phyloP scores from a whole-genome alignment of 2,888 invertebrate species.

The Synergus umbraculus region DNA sequence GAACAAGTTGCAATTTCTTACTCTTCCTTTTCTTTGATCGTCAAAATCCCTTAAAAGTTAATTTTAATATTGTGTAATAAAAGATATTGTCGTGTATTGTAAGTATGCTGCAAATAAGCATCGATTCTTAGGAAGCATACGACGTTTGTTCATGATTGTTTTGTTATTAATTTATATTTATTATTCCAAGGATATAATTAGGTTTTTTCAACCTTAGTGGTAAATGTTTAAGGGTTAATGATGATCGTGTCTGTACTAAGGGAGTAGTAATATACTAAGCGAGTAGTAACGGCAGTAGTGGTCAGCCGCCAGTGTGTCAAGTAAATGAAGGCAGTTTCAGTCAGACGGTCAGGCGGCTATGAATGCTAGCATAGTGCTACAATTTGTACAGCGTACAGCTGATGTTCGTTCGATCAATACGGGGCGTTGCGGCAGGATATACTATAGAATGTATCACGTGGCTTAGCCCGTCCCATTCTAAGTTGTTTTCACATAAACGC shows the following conservation, averaged over 20 bases:
- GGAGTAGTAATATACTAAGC: background rate
- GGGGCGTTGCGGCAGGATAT: constrained; percentile 54
- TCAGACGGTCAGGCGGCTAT: constrained; percentile 49
- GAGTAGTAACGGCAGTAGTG: constrained; percentile 20
- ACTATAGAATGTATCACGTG: constrained; percentile 51
- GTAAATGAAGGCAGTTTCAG: constrained; percentile 52
- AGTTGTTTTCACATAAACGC: constrained; percentile 42
- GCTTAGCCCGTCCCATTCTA: constrained; percentile 45
- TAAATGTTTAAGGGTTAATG: background rate
- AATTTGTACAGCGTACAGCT: constrained; percentile 49
- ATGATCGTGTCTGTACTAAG: constrained; percentile 30
- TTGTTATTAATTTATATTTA: background rate
- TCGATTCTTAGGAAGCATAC: background rate
- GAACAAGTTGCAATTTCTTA: too few species aligned
- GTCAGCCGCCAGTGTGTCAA: constrained; percentile 43
- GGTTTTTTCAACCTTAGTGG: background rate
- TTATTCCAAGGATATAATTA: background rate
- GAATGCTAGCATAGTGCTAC: constrained; percentile 46
- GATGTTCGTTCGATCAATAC: constrained; percentile 56
- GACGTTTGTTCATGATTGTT: background rate
- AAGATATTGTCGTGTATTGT: background rate
- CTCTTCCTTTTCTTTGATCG: too few species aligned
- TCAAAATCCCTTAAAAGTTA: too few species aligned
- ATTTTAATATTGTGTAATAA: too few species aligned
- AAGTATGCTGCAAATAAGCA: background rate